phyloP scores from a whole-genome alignment of 2,888 invertebrate genomes.

The Cheilosia grossa region DNA sequence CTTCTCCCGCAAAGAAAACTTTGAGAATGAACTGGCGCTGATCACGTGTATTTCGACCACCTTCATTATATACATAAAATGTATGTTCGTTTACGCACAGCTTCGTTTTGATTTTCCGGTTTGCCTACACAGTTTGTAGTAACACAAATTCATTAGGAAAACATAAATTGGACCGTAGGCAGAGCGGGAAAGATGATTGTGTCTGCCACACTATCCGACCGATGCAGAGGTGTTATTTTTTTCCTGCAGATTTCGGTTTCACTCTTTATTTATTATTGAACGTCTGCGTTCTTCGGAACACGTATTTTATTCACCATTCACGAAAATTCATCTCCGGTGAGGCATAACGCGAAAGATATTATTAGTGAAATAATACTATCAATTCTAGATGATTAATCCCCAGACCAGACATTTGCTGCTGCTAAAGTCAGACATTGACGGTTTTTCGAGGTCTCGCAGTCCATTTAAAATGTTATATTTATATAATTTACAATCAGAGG shows the following conservation, averaged over 20 bases:
- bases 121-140: constrained; percentile 38
- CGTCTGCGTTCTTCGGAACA: constrained; percentile 15
- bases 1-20: constrained; percentile 21
- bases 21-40: constrained; percentile 28
- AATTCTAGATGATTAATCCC: constrained; percentile 57
- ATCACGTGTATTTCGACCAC: constrained; percentile 48
- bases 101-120: constrained; percentile 52
- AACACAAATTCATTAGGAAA: constrained; percentile 39
- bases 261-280: constrained; percentile 34
- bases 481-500: constrained; percentile 19
- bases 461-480: neutral
- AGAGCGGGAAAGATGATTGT: constrained; percentile 40
- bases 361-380: constrained; percentile 52
- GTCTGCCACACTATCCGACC: neutral
- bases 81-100: constrained; percentile 33
- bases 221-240: neutral
- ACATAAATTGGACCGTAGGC: constrained; percentile 14
- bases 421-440: constrained; percentile 27
- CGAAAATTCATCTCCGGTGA: constrained; percentile 30
- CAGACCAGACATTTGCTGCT: constrained; percentile 15
- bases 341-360: constrained; percentile 45
- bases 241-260: constrained; percentile 36
- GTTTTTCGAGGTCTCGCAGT: constrained; percentile 1
- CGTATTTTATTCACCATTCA: constrained; percentile 43
- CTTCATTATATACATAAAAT: constrained; percentile 9